Evolutionary conservation across 2,113 vertebrate genomes (phyloP).

Genomic region (Platanista minor): DNA sequence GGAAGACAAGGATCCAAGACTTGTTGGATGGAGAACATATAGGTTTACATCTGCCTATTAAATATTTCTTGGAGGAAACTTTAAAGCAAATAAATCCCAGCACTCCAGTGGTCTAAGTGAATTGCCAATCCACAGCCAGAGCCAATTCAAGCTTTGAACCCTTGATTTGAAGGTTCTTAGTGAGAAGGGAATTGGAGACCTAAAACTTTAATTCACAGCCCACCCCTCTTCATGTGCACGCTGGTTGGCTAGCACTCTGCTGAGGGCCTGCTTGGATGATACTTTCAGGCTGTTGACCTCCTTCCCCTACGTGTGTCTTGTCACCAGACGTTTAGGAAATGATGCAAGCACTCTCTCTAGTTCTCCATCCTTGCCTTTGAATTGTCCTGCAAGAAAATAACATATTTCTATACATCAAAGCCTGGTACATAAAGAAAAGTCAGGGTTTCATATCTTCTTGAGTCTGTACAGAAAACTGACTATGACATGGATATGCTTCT

Average conservation of each 20-base stretch:
- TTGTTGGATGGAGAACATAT: constrained; percentile 71
- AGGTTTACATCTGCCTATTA: constrained; percentile 74
- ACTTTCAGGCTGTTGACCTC: not conserved
- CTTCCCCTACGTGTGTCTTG: not conserved
- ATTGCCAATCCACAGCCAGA: constrained; percentile 56
- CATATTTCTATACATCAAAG: not conserved
- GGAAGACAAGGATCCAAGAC: constrained; percentile 51
- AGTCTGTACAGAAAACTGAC: not conserved
- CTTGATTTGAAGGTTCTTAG: constrained; percentile 51
- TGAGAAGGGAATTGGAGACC: constrained; percentile 62
- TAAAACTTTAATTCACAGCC: constrained; percentile 1
- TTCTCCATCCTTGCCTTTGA: not conserved
- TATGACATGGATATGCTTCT: not conserved
- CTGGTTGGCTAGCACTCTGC: not conserved
- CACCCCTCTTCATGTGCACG: constrained; percentile 19
- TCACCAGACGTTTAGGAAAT: not conserved
- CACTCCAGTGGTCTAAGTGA: constrained; percentile 48
- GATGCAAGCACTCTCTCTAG: not conserved
- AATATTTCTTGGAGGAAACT: constrained; percentile 67
- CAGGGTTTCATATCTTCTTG: constrained; percentile 11
- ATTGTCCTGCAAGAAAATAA: not conserved
- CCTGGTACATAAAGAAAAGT: not conserved
- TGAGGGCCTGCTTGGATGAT: not conserved
- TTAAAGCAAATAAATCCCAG: constrained; percentile 69
- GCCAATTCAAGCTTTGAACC: constrained; percentile 63